Evolutionary conservation across 2,888 invertebrate genomes (phyloP), one percentile per base, ranked within the genome.

Genomic region (Lysandra coridon): DNA sequence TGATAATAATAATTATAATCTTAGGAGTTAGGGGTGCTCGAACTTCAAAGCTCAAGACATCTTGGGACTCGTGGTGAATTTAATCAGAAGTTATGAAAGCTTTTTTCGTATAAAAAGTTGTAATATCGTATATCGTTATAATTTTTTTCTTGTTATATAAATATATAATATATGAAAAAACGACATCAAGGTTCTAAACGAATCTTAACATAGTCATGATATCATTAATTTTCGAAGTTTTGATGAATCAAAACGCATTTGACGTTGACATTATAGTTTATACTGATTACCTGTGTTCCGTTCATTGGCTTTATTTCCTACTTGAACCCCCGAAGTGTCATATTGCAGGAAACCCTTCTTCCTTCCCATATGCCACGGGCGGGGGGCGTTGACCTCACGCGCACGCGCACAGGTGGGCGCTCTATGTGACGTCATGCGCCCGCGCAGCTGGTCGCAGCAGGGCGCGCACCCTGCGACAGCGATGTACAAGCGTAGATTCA

Each of bases 341-440:
- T 85, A 87, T 83, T 87, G 88, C 91, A 90, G 90, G 90, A 69
- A 69, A 69, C 69, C 69, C 33, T 69, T 69, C 69, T 69, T 69
- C 69, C 69, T 69, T 69, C 69, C 69, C 69, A 33, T 69, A 69
- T 69, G 69, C 33, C 69, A 69, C 69, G 69, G 69, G 14, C 69
- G 33, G 14, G 14, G 69, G 33, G 14, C 69, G 33, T 69, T 69
- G 69, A 69, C 69, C 69, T 64, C 64, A 30, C 64, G 69, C 33
- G 64, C 33, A 69, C 69, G 69, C 85, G 80, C 86, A 91, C 93
- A 93, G 93, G 93, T 93, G 93, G 88, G 84, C 86, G 90, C 81
- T 93, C 93, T 92, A 93, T 93, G 92, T 93, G 91, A 93, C 93
- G 94, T 93, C 92, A 93, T 89, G 88, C 82, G 89, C 89, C 86